Conservation (phyloP, 2,888 invertebrate genomes). For the Mythimna pallens region DNA sequence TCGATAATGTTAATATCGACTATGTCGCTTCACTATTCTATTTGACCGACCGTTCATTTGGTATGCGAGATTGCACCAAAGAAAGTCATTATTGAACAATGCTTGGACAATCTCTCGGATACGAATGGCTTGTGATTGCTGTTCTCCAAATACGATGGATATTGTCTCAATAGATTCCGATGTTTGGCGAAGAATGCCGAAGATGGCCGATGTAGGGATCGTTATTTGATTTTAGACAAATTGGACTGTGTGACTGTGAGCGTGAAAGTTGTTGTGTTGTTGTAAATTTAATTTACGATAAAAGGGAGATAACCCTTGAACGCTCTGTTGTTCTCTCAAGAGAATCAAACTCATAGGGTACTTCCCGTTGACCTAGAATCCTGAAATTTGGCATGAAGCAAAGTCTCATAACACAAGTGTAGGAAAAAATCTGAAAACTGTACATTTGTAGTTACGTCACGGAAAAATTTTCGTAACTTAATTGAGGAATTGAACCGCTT, state of each 20-base stretch:
- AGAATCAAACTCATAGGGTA: too few species aligned
- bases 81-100: conserved; percentile 61
- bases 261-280: conserved; percentile 7
- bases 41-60: conserved; percentile 48
- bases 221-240: conserved; percentile 41
- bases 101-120: conserved; percentile 60
- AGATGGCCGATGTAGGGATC: conserved; percentile 7
- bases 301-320: too few species aligned
- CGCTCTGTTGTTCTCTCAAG: too few species aligned
- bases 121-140: conserved; percentile 51
- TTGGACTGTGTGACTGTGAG: not conserved
- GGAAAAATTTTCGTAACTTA: too few species aligned
- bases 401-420: too few species aligned
- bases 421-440: too few species aligned
- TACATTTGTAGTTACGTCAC: too few species aligned
- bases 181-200: conserved; percentile 28
- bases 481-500: too few species aligned
- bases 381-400: too few species aligned
- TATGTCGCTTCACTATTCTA: conserved; percentile 38
- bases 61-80: conserved; percentile 61
- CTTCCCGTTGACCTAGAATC: too few species aligned
- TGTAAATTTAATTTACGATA: not conserved
- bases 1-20: conserved; percentile 28
- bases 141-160: conserved; percentile 43
- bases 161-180: conserved; percentile 42